These are phyloP conservation scores for Thripadectes ignobilis DNA, from an alignment of 2,797 vertebrate genomes.

Conservation along the genomic window DNA sequence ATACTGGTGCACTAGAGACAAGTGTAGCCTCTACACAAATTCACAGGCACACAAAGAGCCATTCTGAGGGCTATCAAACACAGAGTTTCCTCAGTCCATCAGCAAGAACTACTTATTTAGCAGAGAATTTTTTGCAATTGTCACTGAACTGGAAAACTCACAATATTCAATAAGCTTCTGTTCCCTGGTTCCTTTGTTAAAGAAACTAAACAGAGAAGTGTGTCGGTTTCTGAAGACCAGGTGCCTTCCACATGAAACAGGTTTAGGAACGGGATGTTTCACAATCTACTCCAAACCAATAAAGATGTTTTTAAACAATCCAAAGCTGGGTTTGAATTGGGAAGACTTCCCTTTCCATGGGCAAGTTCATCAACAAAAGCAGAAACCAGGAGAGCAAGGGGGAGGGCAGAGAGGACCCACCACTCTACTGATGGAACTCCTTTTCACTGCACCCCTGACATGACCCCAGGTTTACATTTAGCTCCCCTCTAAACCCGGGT, in stretches of 20 bases:
- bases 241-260: background rate
- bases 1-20: background rate
- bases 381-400: background rate
- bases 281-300: background rate
- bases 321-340: background rate
- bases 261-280: background rate
- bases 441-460: background rate
- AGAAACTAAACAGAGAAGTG: background rate
- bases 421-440: background rate
- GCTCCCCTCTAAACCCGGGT: rapidly evolving
- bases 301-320: background rate
- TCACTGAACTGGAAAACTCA: background rate
- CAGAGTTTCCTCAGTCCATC: background rate
- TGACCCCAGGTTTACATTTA: background rate
- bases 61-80: background rate
- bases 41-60: background rate
- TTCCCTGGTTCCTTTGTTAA: background rate
- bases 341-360: background rate
- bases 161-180: background rate
- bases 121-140: background rate
- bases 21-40: background rate
- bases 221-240: background rate
- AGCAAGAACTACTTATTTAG: background rate
- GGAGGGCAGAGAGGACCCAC: background rate
- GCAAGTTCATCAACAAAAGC: background rate